Base-by-base conservation (phyloP, 2,888 invertebrate species). In the Craniophora ligustri region DNA sequence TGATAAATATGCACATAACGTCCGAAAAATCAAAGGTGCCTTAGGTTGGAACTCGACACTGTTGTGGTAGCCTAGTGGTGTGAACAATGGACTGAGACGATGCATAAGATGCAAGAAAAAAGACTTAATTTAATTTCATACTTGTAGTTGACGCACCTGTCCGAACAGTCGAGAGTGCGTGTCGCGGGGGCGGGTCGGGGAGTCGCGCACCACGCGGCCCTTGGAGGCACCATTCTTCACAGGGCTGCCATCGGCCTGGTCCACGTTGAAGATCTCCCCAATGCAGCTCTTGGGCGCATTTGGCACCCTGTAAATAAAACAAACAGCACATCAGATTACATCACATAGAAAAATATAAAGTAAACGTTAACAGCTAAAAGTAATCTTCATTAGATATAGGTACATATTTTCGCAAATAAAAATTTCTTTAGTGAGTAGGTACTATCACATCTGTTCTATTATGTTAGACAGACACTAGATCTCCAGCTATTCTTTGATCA, bases 131-230 rank as follows among this genome's bases (percentile, higher is more conserved):
- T 26, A 6, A 15, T 14, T 40, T 31, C 66, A 60, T 65, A 65
- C 66, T 46, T 65, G 60, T 40, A 41, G 2, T 45, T 60, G 67
- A 42, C 76, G 49, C 55, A 87, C 87, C 85, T 91, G 91, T 77
- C 95, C 95, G 77, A 95, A 95, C 69, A 95, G 94, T 57, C 95
- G 88, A 75, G 94, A 94, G 91, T 95, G 94, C 13, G 95, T 95
- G 88, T 95, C 95, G 67, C 94, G 92, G 53, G 95, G 95, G 62
- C 95, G 94, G 44, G 94, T 92, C 1, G 92, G 94, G 19, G 95
- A 94, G 85, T 95, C 95, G 70, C 95, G 94, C 61, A 94, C 89
- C 62, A 90, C 88, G 64, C 92, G 91, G 6, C 88, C 84, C 30
- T 88, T 82, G 16, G 81, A 38, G 3, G 76, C 82, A 78, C 91